These are phyloP conservation scores for Camelus bactrianus DNA, from an alignment of 2,113 vertebrate species.

Conservation along the genomic window DNA sequence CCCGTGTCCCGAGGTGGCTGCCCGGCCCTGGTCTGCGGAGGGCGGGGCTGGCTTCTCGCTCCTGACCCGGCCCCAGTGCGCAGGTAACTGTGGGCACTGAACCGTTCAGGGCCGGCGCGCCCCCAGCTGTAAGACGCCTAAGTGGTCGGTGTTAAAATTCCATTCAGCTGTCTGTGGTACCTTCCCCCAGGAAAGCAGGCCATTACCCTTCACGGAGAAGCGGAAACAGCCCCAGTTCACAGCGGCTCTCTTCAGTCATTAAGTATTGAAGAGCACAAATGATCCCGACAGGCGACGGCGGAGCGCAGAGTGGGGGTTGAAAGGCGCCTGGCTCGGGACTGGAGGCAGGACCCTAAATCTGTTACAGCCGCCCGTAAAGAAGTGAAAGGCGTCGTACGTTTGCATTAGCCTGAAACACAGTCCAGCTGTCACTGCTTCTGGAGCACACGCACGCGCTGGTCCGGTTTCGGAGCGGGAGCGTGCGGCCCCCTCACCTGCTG, in stretches of 20 bases:
- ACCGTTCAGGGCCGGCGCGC: neutral
- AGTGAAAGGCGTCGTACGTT: rapidly evolving
- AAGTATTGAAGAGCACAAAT: constrained; percentile 42
- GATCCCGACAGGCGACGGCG: neutral
- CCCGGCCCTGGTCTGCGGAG: neutral
- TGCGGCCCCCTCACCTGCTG: rapidly evolving
- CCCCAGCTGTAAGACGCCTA: rapidly evolving
- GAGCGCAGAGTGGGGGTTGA: neutral
- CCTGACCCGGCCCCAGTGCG: rapidly evolving
- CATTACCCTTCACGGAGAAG: rapidly evolving
- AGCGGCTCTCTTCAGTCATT: neutral
- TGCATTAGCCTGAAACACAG: rapidly evolving
- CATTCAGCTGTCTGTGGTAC: rapidly evolving
- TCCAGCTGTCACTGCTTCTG: rapidly evolving
- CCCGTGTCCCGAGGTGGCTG: rapidly evolving
- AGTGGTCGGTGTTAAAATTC: neutral
- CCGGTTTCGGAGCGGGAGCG: rapidly evolving
- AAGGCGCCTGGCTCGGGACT: neutral
- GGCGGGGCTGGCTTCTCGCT: rapidly evolving
- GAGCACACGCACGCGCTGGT: rapidly evolving
- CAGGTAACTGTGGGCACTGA: rapidly evolving
- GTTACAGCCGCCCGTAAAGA: neutral
- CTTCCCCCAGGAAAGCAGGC: neutral
- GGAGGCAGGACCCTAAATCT: neutral
- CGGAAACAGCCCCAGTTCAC: neutral